A percentile compares a stretch with the other conserved stretches of the same genome.
These are phyloP conservation scores for Scleropages formosus DNA, from an alignment of 2,797 vertebrate species.

Conservation along the genomic window DNA sequence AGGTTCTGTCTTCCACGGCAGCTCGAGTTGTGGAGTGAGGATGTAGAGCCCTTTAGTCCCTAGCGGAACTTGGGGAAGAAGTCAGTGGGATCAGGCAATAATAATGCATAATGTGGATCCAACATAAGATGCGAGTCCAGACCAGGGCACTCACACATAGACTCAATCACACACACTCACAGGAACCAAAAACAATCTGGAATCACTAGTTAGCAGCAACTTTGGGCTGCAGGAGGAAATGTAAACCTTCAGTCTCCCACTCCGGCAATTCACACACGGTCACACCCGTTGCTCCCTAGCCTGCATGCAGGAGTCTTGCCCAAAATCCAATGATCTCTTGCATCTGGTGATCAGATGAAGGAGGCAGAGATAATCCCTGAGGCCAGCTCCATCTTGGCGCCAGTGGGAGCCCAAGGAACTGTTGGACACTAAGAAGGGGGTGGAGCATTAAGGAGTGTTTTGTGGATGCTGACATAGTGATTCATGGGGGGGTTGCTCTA, in stretches of 20 bases:
- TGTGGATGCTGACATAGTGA: background rate
- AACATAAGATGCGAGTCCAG: no score
- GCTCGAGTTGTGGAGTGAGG: background rate
- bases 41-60: no score
- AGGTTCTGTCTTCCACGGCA: background rate
- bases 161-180: no score
- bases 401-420: conserved; percentile 11
- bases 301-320: background rate
- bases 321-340: background rate
- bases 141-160: no score
- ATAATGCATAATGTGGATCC: no score
- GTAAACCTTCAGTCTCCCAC: background rate
- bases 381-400: background rate
- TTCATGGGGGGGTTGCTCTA: background rate
- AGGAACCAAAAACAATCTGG: background rate
- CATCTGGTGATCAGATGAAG: conserved; percentile 12
- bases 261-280: background rate
- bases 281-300: background rate
- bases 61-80: no score
- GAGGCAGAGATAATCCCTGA: background rate
- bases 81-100: no score
- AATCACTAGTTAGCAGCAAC: background rate
- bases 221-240: no score
- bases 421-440: background rate
- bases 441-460: background rate